Evolutionary conservation across 2,797 vertebrate species (phyloP).

Genomic region (Pyrocephalus nanus): DNA sequence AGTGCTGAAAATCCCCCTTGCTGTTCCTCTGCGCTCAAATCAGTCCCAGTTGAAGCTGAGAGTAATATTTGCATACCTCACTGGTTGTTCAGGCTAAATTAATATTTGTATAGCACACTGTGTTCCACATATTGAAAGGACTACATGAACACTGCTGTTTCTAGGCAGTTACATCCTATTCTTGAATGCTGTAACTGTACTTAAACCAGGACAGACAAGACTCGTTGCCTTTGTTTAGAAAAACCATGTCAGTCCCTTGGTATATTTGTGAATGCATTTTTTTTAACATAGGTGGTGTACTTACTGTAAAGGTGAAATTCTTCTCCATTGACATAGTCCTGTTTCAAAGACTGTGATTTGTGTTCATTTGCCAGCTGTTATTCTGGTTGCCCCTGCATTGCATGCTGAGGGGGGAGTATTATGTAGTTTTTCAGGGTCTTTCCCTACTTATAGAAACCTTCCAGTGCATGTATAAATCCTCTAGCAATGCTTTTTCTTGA

Average conservation of each 20-base stretch:
- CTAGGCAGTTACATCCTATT: conserved; percentile 28
- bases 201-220: neutral
- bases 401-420: neutral
- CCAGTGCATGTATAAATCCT: neutral
- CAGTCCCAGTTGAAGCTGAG: neutral
- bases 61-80: conserved; percentile 44
- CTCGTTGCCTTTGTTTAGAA: neutral
- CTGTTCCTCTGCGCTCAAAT: neutral
- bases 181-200: neutral
- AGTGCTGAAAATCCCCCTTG: neutral
- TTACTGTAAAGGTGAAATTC: neutral
- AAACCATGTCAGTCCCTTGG: neutral
- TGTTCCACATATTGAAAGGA: conserved; percentile 20
- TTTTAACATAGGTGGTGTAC: neutral
- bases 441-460: neutral
- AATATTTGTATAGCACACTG: conserved; percentile 52
- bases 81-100: conserved; percentile 48
- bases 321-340: neutral
- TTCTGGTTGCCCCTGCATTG: neutral
- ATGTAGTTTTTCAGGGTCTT: neutral
- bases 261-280: neutral
- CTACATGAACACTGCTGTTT: neutral
- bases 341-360: neutral
- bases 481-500: conserved; percentile 1
- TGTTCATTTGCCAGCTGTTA: neutral